Base-by-base conservation (phyloP, 2,113 vertebrate species). In the Engystomops pustulosus region DNA sequence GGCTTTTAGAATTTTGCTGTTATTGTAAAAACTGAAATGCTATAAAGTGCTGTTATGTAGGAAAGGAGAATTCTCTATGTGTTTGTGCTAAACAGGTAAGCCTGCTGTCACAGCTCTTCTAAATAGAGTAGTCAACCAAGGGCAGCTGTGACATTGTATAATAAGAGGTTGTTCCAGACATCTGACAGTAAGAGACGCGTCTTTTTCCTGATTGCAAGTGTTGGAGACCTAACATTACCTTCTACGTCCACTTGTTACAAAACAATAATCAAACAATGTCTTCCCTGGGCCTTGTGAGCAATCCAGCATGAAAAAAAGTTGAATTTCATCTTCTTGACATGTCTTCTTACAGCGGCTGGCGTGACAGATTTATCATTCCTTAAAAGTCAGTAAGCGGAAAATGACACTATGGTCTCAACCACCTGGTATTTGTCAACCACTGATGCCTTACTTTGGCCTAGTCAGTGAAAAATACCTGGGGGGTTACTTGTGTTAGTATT, bases 331-430 rank as follows among this genome's bases (percentile, higher is more conserved):
- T 85, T 83, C 60, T 38, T 5, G 0, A 34, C 55, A 36, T 3
- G 34, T 67, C 78, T 81, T 10, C 55, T 85, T 62, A 20, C 82
- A 80, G 71, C 49, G 60, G 6, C 78, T 85, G 58, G 36, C 49
- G 14, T 18, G 70, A 76, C 68, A 72, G 30, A 77, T 81, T 86
- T 79, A 79, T 80, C 65, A 81, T 80, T 65, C 18, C 45, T 83
- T 38, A 18, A 62, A 75, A 86, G 6, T 36, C 86, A 86, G 82
- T 36, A 55, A 85, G 87, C 30, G 45, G 34, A 80, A 88, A 86
- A 83, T n/a, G 0, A 86, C 12, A 45, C 77, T 30, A 32, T 23
- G 68, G 58, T 51, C 67, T 41, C 9, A 86, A 27, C 72, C 86
- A 53, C 27, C 41, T 41, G 38, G 8, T 86, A 14, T 82, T 89